Evolutionary conservation across 2,113 vertebrate species (phyloP).

Genomic region (Nesoenas mayeri): DNA sequence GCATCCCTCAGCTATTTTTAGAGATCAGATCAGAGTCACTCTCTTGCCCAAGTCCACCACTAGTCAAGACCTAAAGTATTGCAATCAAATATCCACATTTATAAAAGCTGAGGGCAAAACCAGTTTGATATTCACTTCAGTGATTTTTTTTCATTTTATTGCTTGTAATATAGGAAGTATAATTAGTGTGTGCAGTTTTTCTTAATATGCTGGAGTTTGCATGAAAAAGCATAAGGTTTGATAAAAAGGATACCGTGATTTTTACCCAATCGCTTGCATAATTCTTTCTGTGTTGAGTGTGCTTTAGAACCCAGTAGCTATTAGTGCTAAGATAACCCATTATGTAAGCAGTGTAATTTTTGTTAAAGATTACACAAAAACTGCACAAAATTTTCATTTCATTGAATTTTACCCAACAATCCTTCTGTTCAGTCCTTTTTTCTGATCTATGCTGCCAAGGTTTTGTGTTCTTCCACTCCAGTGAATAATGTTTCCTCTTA

Average conservation of each 20-base stretch:
- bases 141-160: conserved; percentile 48
- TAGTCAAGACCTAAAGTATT: not conserved
- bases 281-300: conserved; percentile 66
- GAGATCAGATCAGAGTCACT: not conserved
- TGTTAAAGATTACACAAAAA: conserved; percentile 67
- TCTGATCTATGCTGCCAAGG: conserved; percentile 68
- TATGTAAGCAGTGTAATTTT: conserved; percentile 66
- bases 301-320: conserved; percentile 53
- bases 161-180: conserved; percentile 17
- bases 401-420: conserved; percentile 64
- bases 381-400: conserved; percentile 70
- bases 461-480: conserved; percentile 73
- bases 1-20: not conserved
- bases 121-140: conserved; percentile 31
- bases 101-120: not conserved
- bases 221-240: conserved; percentile 70
- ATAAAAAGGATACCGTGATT: conserved; percentile 10
- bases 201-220: conserved; percentile 70
- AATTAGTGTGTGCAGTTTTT: conserved; percentile 46
- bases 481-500: conserved; percentile 80
- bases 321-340: conserved; percentile 36
- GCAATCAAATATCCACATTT: not conserved
- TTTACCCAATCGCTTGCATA: conserved; percentile 55
- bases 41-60: not conserved
- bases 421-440: conserved; percentile 75